Percentiles rank a stretch among this genome's conserved stretches.
These are phyloP conservation scores for Mystacornis crossleyi DNA, from an alignment of 2,113 vertebrate species.

Conservation along the genomic window DNA sequence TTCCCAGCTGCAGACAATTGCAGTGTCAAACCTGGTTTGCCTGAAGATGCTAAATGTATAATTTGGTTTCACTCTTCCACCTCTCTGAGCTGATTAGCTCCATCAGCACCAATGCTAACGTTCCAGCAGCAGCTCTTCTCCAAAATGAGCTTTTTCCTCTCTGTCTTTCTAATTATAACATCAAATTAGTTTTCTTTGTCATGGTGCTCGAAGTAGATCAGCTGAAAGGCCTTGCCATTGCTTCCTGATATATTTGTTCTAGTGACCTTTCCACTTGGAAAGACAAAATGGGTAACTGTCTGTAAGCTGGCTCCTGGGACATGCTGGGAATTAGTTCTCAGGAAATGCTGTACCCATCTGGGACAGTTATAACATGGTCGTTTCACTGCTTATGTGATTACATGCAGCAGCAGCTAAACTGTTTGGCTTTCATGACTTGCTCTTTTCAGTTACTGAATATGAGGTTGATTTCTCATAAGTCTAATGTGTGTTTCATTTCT, in stretches of 20 bases:
- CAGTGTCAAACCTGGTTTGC: neutral
- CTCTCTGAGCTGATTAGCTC: constrained; percentile 33
- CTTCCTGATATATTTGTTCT: constrained; percentile 11
- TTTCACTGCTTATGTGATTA: constrained; percentile 38
- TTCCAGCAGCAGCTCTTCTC: constrained; percentile 39
- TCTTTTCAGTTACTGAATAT: neutral
- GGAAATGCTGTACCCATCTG: neutral
- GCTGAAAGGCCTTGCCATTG: neutral
- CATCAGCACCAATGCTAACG: neutral
- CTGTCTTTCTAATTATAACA: constrained; percentile 40
- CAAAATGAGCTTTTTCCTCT: constrained; percentile 48
- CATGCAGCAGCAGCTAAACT: neutral
- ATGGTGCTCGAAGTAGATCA: constrained; percentile 44
- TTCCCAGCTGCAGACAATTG: neutral
- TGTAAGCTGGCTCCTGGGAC: constrained; percentile 38
- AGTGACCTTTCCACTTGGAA: constrained; percentile 60
- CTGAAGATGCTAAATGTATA: neutral
- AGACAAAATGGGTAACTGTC: constrained; percentile 9
- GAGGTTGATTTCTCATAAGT: neutral
- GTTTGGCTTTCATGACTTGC: neutral
- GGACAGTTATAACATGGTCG: neutral
- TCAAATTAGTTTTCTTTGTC: constrained; percentile 60
- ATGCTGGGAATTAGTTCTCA: constrained; percentile 31
- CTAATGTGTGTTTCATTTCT: neutral
- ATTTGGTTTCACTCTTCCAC: constrained; percentile 19